These are phyloP conservation scores for Nemapogon koenigi DNA, from an alignment of 2,888 invertebrate species.

Conservation along the genomic window DNA sequence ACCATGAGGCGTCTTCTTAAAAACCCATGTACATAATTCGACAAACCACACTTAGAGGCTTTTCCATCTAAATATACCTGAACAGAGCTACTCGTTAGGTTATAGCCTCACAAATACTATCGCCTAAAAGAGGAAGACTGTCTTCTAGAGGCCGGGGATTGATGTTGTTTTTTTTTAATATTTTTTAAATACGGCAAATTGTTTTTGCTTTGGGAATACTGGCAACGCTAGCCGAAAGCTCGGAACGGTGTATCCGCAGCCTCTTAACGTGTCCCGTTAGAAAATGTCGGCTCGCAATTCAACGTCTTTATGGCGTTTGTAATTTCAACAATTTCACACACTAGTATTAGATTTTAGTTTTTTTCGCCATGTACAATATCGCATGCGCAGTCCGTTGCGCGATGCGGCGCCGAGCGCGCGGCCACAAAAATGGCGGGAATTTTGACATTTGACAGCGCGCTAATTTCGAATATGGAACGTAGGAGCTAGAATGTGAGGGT, in stretches of 20 bases:
- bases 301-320: slow-evolving; percentile 17
- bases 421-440: slow-evolving; percentile 11
- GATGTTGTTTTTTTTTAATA: background rate
- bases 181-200: too few species aligned
- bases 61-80: too few species aligned
- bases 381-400: slow-evolving; percentile 23
- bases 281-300: slow-evolving; percentile 30
- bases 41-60: too few species aligned
- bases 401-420: slow-evolving; percentile 24
- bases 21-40: too few species aligned
- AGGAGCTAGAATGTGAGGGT: slow-evolving; percentile 1
- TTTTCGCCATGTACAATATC: slow-evolving; percentile 16
- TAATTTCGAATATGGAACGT: slow-evolving; percentile 12
- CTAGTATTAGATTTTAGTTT: slow-evolving; percentile 33
- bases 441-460: slow-evolving; percentile 14
- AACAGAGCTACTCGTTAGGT: too few species aligned
- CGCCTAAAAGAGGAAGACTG: background rate
- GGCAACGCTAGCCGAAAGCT: slow-evolving; percentile 20
- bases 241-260: slow-evolving; percentile 18
- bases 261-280: slow-evolving; percentile 41
- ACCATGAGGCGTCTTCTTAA: too few species aligned
- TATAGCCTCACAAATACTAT: too few species aligned
- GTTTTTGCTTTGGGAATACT: too few species aligned
- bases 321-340: slow-evolving; percentile 51
- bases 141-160: background rate